Evolutionary conservation across 2,797 vertebrate genomes (phyloP).

Genomic region (Parauchenoglanis punctatus): DNA sequence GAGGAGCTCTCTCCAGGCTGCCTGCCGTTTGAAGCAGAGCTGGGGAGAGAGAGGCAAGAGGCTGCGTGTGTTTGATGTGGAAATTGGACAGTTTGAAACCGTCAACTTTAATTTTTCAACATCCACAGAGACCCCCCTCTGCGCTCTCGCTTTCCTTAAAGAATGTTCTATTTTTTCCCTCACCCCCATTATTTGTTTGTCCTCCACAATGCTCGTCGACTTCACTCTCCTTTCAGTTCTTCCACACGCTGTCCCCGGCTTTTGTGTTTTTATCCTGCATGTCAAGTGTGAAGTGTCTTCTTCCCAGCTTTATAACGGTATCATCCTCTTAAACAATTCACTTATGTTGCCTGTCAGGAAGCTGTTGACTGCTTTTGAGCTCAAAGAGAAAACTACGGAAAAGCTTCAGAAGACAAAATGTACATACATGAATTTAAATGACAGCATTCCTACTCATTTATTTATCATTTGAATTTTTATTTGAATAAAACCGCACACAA

Average conservation of each 20-base stretch:
- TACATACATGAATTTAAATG: slow-evolving; percentile 59
- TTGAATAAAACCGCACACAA: slow-evolving; percentile 19
- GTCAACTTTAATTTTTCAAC: slow-evolving; percentile 93
- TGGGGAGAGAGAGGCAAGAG: slow-evolving; percentile 83
- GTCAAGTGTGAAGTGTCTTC: slow-evolving; percentile 45
- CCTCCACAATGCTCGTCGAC: slow-evolving; percentile 60
- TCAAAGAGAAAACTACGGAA: slow-evolving; percentile 36
- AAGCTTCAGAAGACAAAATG: slow-evolving; percentile 55
- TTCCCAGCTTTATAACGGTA: slow-evolving; percentile 42
- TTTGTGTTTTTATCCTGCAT: not conserved
- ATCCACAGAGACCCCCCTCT: slow-evolving; percentile 83
- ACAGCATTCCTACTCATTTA: slow-evolving; percentile 50
- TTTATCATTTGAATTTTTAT: slow-evolving; percentile 42
- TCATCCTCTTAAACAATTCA: slow-evolving; percentile 58
- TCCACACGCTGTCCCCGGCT: slow-evolving; percentile 21
- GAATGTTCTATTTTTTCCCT: slow-evolving; percentile 57
- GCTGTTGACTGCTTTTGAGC: slow-evolving; percentile 53
- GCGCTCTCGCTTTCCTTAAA: slow-evolving; percentile 60
- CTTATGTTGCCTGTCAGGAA: slow-evolving; percentile 56
- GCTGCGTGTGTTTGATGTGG: slow-evolving; percentile 88
- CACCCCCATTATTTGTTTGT: slow-evolving; percentile 72
- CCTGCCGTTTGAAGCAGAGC: slow-evolving; percentile 87
- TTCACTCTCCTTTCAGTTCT: slow-evolving; percentile 39
- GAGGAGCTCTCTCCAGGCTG: slow-evolving; percentile 78
- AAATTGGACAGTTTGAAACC: slow-evolving; percentile 95